Evolutionary conservation across 1,140 invertebrate species (phyloP), one percentile per base, ranked within the genome.

Genomic region (Himalopsyche phryganea): DNA sequence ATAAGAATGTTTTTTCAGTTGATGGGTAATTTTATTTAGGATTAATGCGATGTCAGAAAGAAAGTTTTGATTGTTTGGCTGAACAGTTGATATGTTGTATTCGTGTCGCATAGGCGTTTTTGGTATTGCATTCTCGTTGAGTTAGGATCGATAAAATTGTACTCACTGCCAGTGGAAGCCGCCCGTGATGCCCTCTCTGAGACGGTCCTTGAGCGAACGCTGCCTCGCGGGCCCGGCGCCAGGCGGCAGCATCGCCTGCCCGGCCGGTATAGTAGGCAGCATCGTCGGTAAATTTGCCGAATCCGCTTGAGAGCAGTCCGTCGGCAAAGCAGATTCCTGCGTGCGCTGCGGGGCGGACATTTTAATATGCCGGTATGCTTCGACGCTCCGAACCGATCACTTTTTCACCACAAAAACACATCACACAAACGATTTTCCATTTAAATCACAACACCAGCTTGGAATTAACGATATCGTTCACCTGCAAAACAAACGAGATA

Each of bases 151-250:
- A 51, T 47, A 58, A 63, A 66, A 58, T 61, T 67, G 40, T 69
- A 88, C 85, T 88, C 80, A 88, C 86, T 88, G 86, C 86, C 85
- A 88, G 62, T 82, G 81, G 67, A 86, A 85, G 70, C 85, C 85
- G 68, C 84, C 84, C 23, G 85, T 84, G 71, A 89, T 87, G 65
- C 86, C 86, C 44, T 88, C 86, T 67, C 85, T 81, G 36, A 89
- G 80, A 15, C 86, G 80, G 69, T 89, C 86, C 69, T 86, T 86
- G 63, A 89, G 71, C 1, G 83, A 85, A 33, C 83, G 81, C 61
- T 85, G 78, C 41, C 84, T 68, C 59, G 81, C 80, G 17, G 82
- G 80, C 17, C 80, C 83, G n/a, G 83, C 82, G 38, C 84, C 84
- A 60, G 67, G 68, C 64, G 69, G 74, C 53, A 72, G 69, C 57